Evolutionary conservation across 2,797 vertebrate genomes (phyloP).

Genomic region (Silurus aristotelis): DNA sequence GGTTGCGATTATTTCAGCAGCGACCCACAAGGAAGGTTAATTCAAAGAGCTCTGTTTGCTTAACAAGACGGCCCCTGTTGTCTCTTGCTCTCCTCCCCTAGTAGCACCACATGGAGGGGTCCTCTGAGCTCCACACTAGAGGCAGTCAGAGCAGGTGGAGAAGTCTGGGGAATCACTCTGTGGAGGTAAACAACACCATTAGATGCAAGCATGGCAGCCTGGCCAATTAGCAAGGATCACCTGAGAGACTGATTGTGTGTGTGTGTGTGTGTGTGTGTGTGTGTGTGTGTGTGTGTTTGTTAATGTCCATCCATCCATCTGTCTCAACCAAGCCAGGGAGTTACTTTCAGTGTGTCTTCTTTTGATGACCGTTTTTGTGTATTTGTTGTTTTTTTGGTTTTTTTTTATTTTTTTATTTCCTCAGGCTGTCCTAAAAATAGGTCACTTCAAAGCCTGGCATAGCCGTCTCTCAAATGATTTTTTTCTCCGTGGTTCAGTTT

Average conservation of each 20-base stretch:
- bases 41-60: constrained; percentile 60
- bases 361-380: constrained; percentile 24
- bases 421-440: constrained; percentile 52
- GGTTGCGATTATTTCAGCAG: constrained; percentile 50
- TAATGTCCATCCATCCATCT: constrained; percentile 55
- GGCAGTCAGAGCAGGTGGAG: constrained; percentile 56
- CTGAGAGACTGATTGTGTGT: constrained; percentile 56
- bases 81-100: constrained; percentile 37
- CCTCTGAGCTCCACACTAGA: constrained; percentile 43
- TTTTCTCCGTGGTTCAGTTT: constrained; percentile 49
- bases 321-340: constrained; percentile 27
- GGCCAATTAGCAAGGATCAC: constrained; percentile 63
- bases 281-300: constrained; percentile 35
- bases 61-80: constrained; percentile 57
- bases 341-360: constrained; percentile 30
- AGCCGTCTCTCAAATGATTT: constrained; percentile 43
- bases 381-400: constrained; percentile 17
- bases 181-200: constrained; percentile 62
- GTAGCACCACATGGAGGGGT: constrained; percentile 47
- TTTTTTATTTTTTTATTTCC: background rate
- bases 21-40: constrained; percentile 60
- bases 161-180: constrained; percentile 51
- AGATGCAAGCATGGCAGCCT: constrained; percentile 54
- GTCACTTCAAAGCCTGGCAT: constrained; percentile 50
- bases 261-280: background rate